These are phyloP conservation scores for Mellivora capensis DNA, from an alignment of 2,113 vertebrate species.

Conservation along the genomic window DNA sequence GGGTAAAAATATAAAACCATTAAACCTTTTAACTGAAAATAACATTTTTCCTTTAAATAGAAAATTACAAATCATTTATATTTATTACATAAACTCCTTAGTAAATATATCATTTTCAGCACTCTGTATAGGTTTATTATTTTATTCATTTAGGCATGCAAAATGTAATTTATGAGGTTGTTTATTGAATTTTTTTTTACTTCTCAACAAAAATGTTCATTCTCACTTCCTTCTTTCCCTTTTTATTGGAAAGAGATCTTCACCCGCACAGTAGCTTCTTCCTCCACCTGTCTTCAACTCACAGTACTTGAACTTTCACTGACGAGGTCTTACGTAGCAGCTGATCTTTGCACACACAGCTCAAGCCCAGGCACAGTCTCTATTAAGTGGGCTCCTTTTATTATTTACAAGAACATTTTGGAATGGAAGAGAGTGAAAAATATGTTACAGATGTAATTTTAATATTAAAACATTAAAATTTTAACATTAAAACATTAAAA, in stretches of 20 bases:
- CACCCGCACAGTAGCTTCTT: neutral
- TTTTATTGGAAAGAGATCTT: neutral
- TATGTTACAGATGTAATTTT: neutral
- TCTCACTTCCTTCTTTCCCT: neutral
- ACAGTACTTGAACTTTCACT: neutral
- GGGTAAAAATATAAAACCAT: neutral
- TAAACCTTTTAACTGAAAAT: neutral
- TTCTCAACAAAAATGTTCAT: neutral
- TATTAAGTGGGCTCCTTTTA: neutral
- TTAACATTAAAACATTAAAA: neutral
- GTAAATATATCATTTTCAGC: neutral
- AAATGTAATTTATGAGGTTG: neutral
- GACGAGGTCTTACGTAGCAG: neutral
- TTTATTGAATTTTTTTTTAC: neutral
- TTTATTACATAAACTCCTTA: neutral
- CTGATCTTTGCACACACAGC: neutral
- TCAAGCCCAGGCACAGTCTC: neutral
- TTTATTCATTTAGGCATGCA: neutral
- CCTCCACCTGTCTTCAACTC: neutral
- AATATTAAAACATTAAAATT: neutral
- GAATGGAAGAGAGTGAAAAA: neutral
- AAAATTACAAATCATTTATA: neutral
- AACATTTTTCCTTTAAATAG: neutral
- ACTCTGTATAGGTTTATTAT: neutral
- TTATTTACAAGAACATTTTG: neutral